A percentile compares a stretch with the other conserved stretches of the same genome.
Conservation (phyloP, 2,113 vertebrate species). For the Panthera tigris region DNA sequence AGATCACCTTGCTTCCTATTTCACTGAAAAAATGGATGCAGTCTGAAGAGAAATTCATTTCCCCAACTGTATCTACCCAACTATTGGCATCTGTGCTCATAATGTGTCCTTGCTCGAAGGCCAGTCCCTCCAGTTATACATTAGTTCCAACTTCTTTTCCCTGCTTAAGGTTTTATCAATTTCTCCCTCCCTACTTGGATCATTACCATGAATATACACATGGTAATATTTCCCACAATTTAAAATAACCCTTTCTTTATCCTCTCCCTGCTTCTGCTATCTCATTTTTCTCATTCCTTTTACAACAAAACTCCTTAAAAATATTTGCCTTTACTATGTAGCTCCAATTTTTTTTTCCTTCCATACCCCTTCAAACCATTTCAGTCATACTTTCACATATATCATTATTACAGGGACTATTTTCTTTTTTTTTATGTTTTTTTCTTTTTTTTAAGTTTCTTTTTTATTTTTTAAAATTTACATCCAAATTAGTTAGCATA, state of each 20-base stretch:
- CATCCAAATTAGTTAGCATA: too few species aligned
- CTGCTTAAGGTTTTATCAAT: background rate
- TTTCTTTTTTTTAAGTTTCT: too few species aligned
- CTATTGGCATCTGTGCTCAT: background rate
- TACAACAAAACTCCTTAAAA: background rate
- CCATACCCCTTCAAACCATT: background rate
- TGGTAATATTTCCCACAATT: background rate
- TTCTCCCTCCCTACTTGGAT: background rate
- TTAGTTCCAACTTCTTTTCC: background rate
- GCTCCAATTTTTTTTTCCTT: background rate
- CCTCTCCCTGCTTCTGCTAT: background rate
- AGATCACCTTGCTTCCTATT: background rate
- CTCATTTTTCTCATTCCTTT: background rate
- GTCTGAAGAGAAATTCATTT: background rate
- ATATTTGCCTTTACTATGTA: background rate
- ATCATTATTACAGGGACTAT: background rate
- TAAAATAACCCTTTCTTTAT: slow-evolving; percentile 26
- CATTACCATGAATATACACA: background rate
- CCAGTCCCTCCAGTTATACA: background rate
- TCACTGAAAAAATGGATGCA: background rate
- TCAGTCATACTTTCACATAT: background rate
- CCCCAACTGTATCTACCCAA: background rate
- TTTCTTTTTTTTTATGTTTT: background rate
- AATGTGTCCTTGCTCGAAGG: background rate
- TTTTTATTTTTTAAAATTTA: too few species aligned